phyloP scores from a whole-genome alignment of 2,113 vertebrate genomes.

The Lucifuga dentata region DNA sequence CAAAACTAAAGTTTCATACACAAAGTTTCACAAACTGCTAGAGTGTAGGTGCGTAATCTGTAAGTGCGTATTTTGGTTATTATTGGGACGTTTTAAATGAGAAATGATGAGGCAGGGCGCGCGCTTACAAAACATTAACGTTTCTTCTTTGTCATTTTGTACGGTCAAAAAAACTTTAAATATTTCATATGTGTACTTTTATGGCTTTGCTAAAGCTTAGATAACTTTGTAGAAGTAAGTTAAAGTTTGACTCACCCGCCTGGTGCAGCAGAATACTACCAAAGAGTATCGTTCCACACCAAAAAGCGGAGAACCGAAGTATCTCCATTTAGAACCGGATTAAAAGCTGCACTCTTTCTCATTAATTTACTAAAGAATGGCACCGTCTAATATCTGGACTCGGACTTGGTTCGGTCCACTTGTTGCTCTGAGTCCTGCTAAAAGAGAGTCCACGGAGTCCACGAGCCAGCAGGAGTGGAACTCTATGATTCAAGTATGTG shows the following conservation, averaged over 20 bases:
- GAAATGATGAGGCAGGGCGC: too few species aligned
- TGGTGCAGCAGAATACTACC: constrained; percentile 44
- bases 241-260: constrained; percentile 68
- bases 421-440: constrained; percentile 50
- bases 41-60: too few species aligned
- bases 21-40: too few species aligned
- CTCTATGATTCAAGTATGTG: constrained; percentile 68
- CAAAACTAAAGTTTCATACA: too few species aligned
- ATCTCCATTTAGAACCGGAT: constrained; percentile 70
- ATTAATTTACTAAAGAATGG: constrained; percentile 55
- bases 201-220: background rate
- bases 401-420: constrained; percentile 24
- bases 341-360: constrained; percentile 45
- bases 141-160: background rate
- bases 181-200: too few species aligned
- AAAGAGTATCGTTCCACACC: constrained; percentile 72
- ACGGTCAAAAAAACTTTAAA: background rate
- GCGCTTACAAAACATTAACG: too few species aligned
- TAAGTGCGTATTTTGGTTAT: too few species aligned
- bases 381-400: constrained; percentile 36
- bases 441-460: constrained; percentile 48
- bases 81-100: too few species aligned
- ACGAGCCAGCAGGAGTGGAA: constrained; percentile 54
- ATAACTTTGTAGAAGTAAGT: constrained; percentile 4
- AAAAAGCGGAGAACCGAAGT: constrained; percentile 74